Percentiles rank a stretch among this genome's conserved stretches.
Conservation (phyloP, 2,888 invertebrate species). For the Pachydiplax longipennis region DNA sequence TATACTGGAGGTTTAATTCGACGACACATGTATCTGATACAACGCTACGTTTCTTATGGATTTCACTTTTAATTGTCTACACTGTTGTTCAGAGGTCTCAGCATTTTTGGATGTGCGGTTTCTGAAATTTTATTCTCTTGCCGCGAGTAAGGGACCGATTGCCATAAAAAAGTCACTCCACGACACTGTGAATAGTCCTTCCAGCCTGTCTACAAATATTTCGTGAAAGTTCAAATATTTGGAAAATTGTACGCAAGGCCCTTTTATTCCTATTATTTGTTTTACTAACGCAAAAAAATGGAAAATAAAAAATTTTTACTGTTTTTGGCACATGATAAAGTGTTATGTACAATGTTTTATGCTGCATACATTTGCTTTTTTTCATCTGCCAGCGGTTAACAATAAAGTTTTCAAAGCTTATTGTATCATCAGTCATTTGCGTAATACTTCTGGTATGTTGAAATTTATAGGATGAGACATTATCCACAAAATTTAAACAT, state of each 20-base stretch:
- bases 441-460: neutral
- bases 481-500: too few relatives aligned
- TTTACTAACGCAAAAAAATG: constrained; percentile 37
- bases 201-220: constrained; percentile 34
- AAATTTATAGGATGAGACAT: too few relatives aligned
- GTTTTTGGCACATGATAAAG: constrained; percentile 44
- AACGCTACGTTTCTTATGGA: neutral
- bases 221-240: constrained; percentile 28
- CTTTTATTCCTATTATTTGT: constrained; percentile 35
- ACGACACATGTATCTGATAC: neutral
- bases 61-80: neutral
- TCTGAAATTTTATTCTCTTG: constrained; percentile 9
- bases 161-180: neutral
- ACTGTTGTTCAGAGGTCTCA: neutral
- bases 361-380: constrained; percentile 45
- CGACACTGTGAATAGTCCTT: constrained; percentile 30
- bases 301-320: constrained; percentile 26
- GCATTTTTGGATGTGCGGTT: constrained; percentile 16
- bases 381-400: constrained; percentile 45
- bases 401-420: constrained; percentile 44
- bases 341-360: constrained; percentile 44
- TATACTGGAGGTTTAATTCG: neutral
- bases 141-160: constrained; percentile 36
- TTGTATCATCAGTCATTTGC: neutral
- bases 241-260: constrained; percentile 18